Evolutionary conservation across 30 jellyfish, hydroid and myxozoan species (phyloP).

Genomic region (Sanderia malayensis): DNA sequence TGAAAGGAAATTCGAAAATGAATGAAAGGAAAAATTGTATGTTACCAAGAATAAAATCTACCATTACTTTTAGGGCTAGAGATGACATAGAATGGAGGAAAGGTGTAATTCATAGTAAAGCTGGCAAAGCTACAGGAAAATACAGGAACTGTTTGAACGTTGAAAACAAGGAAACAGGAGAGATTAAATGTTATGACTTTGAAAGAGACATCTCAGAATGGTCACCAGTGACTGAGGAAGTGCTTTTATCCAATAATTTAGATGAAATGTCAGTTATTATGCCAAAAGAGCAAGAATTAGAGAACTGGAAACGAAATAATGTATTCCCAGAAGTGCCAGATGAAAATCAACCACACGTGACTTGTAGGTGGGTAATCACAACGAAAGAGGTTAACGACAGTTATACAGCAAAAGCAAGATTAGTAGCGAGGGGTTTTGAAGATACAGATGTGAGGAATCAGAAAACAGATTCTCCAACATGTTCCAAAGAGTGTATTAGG

Average conservation of each 20-base stretch:
- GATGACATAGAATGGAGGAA: slow-evolving; percentile 37
- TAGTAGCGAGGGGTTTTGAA: slow-evolving; percentile 46
- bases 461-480: slow-evolving; percentile 37
- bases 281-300: slow-evolving; percentile 24
- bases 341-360: slow-evolving; percentile 16
- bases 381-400: slow-evolving; percentile 9
- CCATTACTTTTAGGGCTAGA: slow-evolving; percentile 12
- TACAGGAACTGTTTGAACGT: slow-evolving; percentile 22
- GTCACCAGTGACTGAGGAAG: slow-evolving; percentile 30
- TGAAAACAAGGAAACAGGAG: slow-evolving; percentile 9
- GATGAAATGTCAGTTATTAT: slow-evolving; percentile 12
- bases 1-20: slow-evolving; percentile 8
- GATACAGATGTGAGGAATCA: slow-evolving; percentile 22
- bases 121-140: slow-evolving; percentile 51
- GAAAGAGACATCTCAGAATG: slow-evolving; percentile 27
- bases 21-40: not conserved
- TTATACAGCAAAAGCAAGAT: slow-evolving; percentile 26
- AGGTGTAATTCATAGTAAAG: slow-evolving; percentile 37
- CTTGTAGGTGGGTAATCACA: slow-evolving; percentile 21
- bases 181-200: slow-evolving; percentile 19
- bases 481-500: slow-evolving; percentile 22
- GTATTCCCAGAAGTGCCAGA: slow-evolving; percentile 36
- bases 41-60: slow-evolving; percentile 12
- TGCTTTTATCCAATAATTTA: slow-evolving; percentile 15
- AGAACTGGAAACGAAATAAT: slow-evolving; percentile 16